These are phyloP conservation scores for Campylorhamphus procurvoides DNA, from an alignment of 2,113 vertebrate species.

Conservation along the genomic window DNA sequence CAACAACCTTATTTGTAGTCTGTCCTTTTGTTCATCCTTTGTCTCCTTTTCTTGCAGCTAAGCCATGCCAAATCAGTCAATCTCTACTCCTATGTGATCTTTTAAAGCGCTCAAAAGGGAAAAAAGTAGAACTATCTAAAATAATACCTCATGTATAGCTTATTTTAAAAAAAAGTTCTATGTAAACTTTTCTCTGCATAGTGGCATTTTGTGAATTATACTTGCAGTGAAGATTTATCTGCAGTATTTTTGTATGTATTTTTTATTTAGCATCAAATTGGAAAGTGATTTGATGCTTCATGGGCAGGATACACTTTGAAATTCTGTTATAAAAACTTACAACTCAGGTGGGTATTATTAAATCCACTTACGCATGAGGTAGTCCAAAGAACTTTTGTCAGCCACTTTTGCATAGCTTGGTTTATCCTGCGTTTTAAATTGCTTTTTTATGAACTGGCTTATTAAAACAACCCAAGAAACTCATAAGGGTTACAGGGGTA, in stretches of 20 bases:
- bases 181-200: background rate
- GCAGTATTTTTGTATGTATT: background rate
- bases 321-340: background rate
- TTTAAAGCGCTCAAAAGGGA: background rate
- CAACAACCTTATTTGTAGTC: conserved; percentile 1
- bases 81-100: background rate
- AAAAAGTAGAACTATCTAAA: background rate
- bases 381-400: background rate
- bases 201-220: background rate
- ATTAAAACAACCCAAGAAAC: background rate
- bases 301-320: background rate
- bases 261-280: conserved; percentile 13
- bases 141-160: background rate
- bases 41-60: background rate
- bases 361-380: background rate
- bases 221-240: background rate
- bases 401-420: background rate
- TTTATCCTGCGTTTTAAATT: background rate
- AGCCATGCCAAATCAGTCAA: conserved; percentile 12
- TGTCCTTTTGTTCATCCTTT: conserved; percentile 31
- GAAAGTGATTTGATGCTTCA: background rate
- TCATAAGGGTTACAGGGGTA: background rate
- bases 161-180: background rate
- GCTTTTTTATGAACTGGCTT: background rate
- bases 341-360: background rate